A percentile compares a stretch with the other conserved stretches of the same genome.
These are phyloP conservation scores for Lytechinus pictus DNA, from an alignment of 35 echinoderm and acorn worm genomes.

Conservation along the genomic window DNA sequence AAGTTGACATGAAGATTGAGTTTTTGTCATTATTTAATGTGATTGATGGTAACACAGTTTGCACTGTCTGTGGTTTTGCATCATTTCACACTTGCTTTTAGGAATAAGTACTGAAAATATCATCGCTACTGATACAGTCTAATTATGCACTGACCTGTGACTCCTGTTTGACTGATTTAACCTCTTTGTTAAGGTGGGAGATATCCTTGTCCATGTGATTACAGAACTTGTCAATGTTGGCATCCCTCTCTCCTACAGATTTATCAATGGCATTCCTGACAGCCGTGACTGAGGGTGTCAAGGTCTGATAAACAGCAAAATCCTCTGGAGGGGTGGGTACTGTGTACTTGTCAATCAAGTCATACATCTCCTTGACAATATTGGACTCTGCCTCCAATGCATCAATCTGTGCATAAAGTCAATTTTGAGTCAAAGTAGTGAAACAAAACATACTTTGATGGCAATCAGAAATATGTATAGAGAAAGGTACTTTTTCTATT, in stretches of 20 bases:
- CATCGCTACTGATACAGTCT: neutral
- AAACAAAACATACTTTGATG: neutral
- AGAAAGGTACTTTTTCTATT: neutral
- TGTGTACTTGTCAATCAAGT: slow-evolving; percentile 87
- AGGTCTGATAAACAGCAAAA: slow-evolving; percentile 97
- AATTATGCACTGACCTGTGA: slow-evolving; percentile 77
- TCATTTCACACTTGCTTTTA: too few species aligned
- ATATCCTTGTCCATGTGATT: slow-evolving; percentile 99
- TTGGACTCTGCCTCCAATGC: slow-evolving; percentile 76
- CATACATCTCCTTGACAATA: slow-evolving; percentile 97
- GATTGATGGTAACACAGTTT: too few species aligned
- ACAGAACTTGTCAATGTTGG: slow-evolving; percentile 98
- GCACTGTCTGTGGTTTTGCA: too few species aligned
- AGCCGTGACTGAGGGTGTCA: slow-evolving; percentile 85
- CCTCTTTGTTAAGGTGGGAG: slow-evolving; percentile 86
- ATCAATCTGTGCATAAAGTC: slow-evolving; percentile 65
- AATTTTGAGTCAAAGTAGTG: neutral
- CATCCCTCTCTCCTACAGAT: slow-evolving; percentile 90
- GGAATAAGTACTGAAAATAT: too few species aligned
- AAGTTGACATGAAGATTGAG: too few species aligned
- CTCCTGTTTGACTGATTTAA: slow-evolving; percentile 93
- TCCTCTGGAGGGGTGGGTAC: slow-evolving; percentile 96
- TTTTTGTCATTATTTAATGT: too few species aligned
- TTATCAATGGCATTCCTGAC: slow-evolving; percentile 93
- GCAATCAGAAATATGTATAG: neutral